These are phyloP conservation scores for Mimumesa dahlbomi DNA, from an alignment of 2,888 invertebrate species.

Conservation along the genomic window DNA sequence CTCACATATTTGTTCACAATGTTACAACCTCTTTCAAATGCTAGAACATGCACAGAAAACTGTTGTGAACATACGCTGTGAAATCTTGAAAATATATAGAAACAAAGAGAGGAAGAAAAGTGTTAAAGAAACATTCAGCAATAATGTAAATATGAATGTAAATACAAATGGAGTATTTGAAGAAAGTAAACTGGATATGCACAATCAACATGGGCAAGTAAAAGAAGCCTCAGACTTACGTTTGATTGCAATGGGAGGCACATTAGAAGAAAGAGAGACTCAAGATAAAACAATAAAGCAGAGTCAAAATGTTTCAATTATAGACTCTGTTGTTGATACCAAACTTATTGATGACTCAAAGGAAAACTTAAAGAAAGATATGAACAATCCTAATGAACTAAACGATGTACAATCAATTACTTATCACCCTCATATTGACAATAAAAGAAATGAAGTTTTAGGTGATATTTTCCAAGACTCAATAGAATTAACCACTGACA, in stretches of 20 bases:
- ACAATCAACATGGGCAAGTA: neutral
- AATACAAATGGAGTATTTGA: slow-evolving; percentile 8
- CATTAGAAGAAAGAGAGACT: slow-evolving; percentile 17
- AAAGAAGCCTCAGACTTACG: neutral
- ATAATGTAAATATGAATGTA: slow-evolving; percentile 9
- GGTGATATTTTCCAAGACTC: slow-evolving; percentile 16
- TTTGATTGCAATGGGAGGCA: neutral
- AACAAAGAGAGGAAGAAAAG: slow-evolving; percentile 38
- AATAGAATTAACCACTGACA: slow-evolving; percentile 7
- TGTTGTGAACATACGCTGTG: slow-evolving; percentile 63
- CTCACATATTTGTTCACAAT: slow-evolving; percentile 67
- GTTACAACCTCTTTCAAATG: slow-evolving; percentile 70
- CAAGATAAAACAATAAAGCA: slow-evolving; percentile 18
- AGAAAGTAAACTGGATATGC: slow-evolving; percentile 1
- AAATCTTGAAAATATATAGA: slow-evolving; percentile 68
- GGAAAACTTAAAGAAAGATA: slow-evolving; percentile 10
- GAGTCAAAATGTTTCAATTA: slow-evolving; percentile 12
- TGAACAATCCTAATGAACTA: neutral
- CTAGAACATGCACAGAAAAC: slow-evolving; percentile 73
- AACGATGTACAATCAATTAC: slow-evolving; percentile 1
- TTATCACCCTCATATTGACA: neutral
- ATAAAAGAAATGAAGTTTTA: slow-evolving; percentile 8
- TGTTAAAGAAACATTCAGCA: slow-evolving; percentile 12
- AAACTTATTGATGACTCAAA: slow-evolving; percentile 14
- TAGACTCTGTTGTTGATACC: neutral